Base-by-base conservation (phyloP, 2,113 vertebrate genomes). In the Sander lucioperca region DNA sequence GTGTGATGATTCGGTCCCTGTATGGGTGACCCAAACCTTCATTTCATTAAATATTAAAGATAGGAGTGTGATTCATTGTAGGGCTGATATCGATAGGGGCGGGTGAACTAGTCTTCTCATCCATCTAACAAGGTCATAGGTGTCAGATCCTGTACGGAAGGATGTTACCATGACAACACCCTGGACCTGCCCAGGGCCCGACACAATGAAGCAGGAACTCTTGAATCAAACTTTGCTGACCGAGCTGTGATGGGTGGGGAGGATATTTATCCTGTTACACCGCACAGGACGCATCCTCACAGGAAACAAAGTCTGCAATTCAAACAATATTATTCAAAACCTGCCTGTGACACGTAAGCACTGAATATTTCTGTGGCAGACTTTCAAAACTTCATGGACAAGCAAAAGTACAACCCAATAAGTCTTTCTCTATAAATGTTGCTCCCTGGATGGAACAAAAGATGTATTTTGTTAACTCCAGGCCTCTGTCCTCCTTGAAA, bases 201-300 rank as follows among this genome's bases (percentile, higher is more conserved):
- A 91, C 79, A 91, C 88, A 94, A 93, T 92, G 77, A 66, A 72
- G 79, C 85, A 89, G 92, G 91, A 94, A 93, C 85, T 85, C 30
- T 67, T 64, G 79, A 77, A 66, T 69, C 45, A 81, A 83, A 89
- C 78, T 88, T 69, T 89, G 87, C 80, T 81, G 73, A 86, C 80
- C 15, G 18, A 70, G 61, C 58, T 9, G 6, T 27, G 59, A 47
- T 58, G 64, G 80, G 84, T 0, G 67, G 27, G 27, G 27, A 39
- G 64, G 62, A 53, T 79, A 81, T 89, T 89, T 73, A 86, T 90
- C 73, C 81, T 77, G 77, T 50, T 30, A 16, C 15, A 80, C 33
- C 3, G 0, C 59, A 56, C 14, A 36, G 61, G 54, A 51, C 9
- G 23, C 70, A 86, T 90, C 83, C 90, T 83, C 65, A 77, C 77